These are phyloP conservation scores for Hippolais icterina DNA, from an alignment of 2,113 vertebrate genomes.

Conservation along the genomic window DNA sequence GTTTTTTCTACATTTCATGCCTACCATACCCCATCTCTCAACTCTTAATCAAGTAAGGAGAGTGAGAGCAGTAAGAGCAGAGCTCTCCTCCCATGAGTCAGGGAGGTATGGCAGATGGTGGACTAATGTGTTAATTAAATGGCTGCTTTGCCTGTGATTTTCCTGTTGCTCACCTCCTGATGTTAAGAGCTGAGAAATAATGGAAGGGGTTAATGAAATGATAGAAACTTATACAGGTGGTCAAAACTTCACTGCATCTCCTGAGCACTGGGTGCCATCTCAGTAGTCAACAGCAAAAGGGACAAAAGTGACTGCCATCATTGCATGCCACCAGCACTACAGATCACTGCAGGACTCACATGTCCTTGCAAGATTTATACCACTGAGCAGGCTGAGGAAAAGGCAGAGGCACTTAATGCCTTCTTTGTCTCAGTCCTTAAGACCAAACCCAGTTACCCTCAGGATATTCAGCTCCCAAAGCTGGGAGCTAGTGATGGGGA, in stretches of 20 bases:
- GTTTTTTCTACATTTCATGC: not conserved
- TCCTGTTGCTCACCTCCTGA: not conserved
- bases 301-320: not conserved
- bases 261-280: not conserved
- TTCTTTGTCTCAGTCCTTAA: not conserved
- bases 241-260: not conserved
- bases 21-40: not conserved
- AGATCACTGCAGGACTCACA: not conserved
- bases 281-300: not conserved
- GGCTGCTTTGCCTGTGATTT: not conserved
- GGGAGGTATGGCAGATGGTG: constrained; percentile 2
- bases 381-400: not conserved
- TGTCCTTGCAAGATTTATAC: not conserved
- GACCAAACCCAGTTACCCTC: not conserved
- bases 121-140: constrained; percentile 36
- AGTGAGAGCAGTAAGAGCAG: not conserved
- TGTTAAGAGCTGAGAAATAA: not conserved
- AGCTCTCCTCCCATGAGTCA: not conserved
- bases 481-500: not conserved
- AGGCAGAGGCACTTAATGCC: not conserved
- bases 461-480: not conserved
- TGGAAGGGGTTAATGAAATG: constrained; percentile 15
- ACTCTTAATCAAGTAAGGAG: not conserved
- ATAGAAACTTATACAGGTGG: not conserved
- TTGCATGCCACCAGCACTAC: not conserved